Evolutionary conservation across 2,888 invertebrate genomes (phyloP).

Genomic region (Parnassius glacialis): DNA sequence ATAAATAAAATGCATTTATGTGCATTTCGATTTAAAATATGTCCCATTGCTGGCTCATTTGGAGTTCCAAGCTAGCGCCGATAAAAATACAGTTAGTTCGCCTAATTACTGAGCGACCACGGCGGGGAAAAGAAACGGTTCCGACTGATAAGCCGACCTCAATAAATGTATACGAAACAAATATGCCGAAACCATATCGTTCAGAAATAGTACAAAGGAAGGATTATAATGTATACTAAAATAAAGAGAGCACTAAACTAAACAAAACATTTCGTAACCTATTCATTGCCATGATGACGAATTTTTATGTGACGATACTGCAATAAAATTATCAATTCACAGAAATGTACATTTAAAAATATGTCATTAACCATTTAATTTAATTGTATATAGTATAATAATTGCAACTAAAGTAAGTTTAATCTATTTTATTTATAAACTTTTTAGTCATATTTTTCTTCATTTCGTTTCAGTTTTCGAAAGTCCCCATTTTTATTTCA

Average conservation of each 20-base stretch:
- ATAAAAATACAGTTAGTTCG: slow-evolving; percentile 32
- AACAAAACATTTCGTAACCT: too few species aligned
- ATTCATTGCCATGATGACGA: too few species aligned
- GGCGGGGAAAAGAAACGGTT: slow-evolving; percentile 27
- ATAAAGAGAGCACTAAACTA: slow-evolving; percentile 17
- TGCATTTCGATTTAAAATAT: slow-evolving; percentile 17
- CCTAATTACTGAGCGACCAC: slow-evolving; percentile 25
- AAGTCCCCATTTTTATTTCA: background rate
- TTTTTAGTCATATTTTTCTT: too few species aligned
- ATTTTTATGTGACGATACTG: background rate
- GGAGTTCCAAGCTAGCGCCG: slow-evolving; percentile 23
- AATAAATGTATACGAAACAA: slow-evolving; percentile 16
- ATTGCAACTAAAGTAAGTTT: too few species aligned
- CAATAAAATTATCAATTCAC: background rate
- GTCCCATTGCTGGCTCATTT: background rate
- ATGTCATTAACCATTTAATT: too few species aligned
- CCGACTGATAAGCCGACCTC: slow-evolving; percentile 33
- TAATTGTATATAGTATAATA: too few species aligned
- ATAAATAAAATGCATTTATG: slow-evolving; percentile 15
- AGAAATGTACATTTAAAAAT: background rate
- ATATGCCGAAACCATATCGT: slow-evolving; percentile 14
- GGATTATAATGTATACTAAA: slow-evolving; percentile 1
- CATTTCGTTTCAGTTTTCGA: too few species aligned
- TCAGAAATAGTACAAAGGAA: slow-evolving; percentile 21
- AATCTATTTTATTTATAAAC: too few species aligned